These are phyloP conservation scores for Portevinia maculata DNA, from an alignment of 2,888 invertebrate species.

Conservation along the genomic window DNA sequence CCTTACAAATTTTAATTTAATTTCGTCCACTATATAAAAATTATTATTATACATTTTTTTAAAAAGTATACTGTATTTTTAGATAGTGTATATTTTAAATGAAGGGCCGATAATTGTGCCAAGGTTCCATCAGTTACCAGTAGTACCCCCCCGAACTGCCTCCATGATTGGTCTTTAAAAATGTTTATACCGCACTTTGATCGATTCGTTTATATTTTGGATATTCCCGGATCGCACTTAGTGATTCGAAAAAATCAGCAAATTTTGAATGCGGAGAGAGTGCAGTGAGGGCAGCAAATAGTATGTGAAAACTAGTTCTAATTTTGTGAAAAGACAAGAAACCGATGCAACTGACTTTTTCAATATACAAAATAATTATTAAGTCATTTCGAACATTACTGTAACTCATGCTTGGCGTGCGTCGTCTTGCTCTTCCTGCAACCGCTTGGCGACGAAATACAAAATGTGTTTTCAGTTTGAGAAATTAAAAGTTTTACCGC, in stretches of 20 bases:
- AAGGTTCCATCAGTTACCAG: constrained; percentile 45
- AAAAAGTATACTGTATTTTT: constrained; percentile 19
- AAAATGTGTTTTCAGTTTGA: constrained; percentile 44
- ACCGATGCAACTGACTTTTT: constrained; percentile 55
- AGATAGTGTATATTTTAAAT: constrained; percentile 26
- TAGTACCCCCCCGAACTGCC: too few relatives aligned
- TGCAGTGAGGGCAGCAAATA: too few relatives aligned
- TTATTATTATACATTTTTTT: neutral
- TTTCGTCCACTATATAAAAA: neutral
- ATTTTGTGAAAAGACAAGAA: constrained; percentile 32
- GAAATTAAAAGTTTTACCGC: constrained; percentile 41
- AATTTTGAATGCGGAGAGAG: constrained; percentile 6
- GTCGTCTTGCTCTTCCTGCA: neutral
- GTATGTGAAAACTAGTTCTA: constrained; percentile 45
- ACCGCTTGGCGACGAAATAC: constrained; percentile 34
- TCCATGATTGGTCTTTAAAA: constrained; percentile 22
- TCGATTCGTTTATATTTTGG: constrained; percentile 65
- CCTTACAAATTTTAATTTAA: constrained; percentile 12
- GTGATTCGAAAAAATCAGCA: constrained; percentile 9
- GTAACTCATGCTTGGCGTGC: neutral
- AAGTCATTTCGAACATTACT: constrained; percentile 51
- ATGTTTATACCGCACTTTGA: constrained; percentile 42
- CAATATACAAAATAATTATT: constrained; percentile 62
- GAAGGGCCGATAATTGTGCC: constrained; percentile 44
- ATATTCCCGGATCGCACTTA: constrained; percentile 48